Conservation (phyloP, 2,113 vertebrate species). For the Thamnophis sirtalis region DNA sequence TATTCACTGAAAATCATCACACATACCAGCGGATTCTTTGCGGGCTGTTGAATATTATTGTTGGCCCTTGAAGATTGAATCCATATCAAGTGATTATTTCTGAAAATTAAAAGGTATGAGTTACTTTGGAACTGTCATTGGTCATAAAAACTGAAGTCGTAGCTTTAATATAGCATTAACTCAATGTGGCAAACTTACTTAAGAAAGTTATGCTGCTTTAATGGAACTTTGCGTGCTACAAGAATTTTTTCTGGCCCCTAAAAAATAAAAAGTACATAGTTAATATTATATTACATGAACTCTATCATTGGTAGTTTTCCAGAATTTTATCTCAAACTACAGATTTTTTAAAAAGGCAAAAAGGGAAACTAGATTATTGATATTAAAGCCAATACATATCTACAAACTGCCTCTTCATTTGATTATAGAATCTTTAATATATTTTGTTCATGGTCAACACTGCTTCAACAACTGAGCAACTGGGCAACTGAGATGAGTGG, state of each 20-base stretch:
- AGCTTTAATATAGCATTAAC: neutral
- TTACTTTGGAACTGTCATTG: neutral
- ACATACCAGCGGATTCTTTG: slow-evolving; percentile 64
- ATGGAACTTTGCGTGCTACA: slow-evolving; percentile 30
- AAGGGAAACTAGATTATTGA: neutral
- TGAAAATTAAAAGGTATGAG: neutral
- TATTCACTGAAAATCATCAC: neutral
- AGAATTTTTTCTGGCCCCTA: slow-evolving; percentile 57
- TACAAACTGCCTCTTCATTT: neutral
- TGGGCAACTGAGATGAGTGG: neutral
- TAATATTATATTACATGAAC: neutral
- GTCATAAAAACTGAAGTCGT: neutral
- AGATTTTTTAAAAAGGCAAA: neutral
- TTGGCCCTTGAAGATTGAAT: slow-evolving; percentile 49
- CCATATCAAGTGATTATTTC: slow-evolving; percentile 48
- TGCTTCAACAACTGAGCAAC: neutral
- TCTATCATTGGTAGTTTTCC: neutral
- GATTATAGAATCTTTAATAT: neutral
- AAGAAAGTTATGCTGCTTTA: slow-evolving; percentile 44
- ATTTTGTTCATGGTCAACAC: neutral
- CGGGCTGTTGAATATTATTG: slow-evolving; percentile 36
- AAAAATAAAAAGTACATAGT: slow-evolving; percentile 21
- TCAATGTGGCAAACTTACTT: slow-evolving; percentile 59
- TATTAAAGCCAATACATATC: neutral
- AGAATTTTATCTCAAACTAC: neutral